Base-by-base conservation (phyloP, 2,113 vertebrate genomes). In the Burhinus bistriatus region DNA sequence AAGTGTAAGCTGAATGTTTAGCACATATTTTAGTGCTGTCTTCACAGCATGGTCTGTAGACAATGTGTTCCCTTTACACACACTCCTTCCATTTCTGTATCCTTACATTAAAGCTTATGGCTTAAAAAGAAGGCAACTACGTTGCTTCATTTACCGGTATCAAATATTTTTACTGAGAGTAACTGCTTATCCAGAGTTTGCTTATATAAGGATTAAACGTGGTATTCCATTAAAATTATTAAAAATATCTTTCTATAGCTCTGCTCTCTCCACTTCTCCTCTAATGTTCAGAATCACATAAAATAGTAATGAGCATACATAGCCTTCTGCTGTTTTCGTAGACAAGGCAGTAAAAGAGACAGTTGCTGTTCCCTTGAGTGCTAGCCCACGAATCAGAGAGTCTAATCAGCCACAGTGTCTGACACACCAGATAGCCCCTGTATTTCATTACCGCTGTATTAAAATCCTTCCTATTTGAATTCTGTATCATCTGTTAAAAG, bases 301-400 rank as follows among this genome's bases (percentile, higher is more conserved):
- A 97, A 95, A 94, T 95, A 95, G 91, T 97, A 96, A 97, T 93
- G 89, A 96, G 96, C 89, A 47, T 52, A 90, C 91, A 91, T 65
- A 97, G 95, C 91, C 89, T 97, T 95, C 96, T 97, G 96, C 96
- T 95, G 95, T 95, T 96, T 97, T 93, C 91, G 62, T n/a, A 97
- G 91, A 93, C 82, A 83, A 95, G 91, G 94, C 96, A 97, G 91
- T 94, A 96, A 97, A 97, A 96, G 93, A 97, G 93, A 90, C 93
- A 97, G 97, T 92, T 96, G 96, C 96, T 92, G 87, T 78, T 97
- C 95, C 94, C 96, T 62, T 52, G 94, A 96, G 96, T 96, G 88
- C 95, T 29, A 90, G 84, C 84, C 87, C 82, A 96, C 64, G 71
- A 94, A 97, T 97, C 95, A 97, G 89, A 96, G 95, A 96, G 91